Conservation (phyloP, 2,113 vertebrate genomes). For the Bufo bufo region DNA sequence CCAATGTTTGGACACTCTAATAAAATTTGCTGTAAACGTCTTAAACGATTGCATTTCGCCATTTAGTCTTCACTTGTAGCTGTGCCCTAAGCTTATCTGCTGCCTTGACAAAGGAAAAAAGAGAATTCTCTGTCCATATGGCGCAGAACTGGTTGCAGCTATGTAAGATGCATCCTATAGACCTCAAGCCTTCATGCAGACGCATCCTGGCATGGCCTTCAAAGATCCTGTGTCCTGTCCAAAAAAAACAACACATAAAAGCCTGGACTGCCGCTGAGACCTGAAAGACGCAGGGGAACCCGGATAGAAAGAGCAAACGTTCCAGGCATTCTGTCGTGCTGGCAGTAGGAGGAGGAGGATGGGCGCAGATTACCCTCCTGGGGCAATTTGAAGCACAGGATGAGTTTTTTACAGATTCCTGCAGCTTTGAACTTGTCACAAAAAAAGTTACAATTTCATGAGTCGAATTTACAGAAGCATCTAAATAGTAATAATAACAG, state of each 20-base stretch:
- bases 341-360: neutral
- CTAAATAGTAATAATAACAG: neutral
- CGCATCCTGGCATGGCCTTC: conserved; percentile 24
- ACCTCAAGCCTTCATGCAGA: conserved; percentile 28
- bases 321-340: conserved; percentile 39
- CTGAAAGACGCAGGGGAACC: conserved; percentile 3
- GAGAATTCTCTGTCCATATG: neutral
- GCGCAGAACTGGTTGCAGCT: neutral
- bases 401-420: neutral
- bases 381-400: neutral
- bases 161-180: neutral
- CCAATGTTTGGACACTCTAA: neutral
- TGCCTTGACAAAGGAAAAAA: neutral
- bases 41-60: neutral
- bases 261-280: neutral
- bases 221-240: neutral
- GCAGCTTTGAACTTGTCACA: neutral
- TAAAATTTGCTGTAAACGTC: neutral
- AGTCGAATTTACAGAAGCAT: neutral
- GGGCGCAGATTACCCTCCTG: neutral
- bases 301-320: neutral
- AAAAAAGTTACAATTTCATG: neutral
- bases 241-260: conserved; percentile 40
- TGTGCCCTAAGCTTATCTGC: neutral
- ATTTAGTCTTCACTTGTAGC: neutral